A percentile compares a stretch with the other conserved stretches of the same genome.
Conservation (phyloP, 2,797 vertebrate genomes). For the Typhlichthys eigenmanni region DNA sequence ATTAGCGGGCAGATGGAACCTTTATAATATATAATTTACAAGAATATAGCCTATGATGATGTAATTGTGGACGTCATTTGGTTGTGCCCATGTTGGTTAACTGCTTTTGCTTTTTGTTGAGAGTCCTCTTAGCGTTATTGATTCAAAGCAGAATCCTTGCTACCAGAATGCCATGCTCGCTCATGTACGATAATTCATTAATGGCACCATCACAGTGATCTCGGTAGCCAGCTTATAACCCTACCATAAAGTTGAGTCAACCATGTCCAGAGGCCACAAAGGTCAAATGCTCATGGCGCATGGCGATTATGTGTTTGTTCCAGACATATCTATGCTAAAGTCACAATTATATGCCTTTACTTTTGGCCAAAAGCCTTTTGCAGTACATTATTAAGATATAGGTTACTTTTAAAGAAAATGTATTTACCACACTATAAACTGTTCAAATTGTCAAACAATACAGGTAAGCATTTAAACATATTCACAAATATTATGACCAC, state of each 20-base stretch:
- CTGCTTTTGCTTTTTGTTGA: conserved; percentile 11
- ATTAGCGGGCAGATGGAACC: conserved; percentile 33
- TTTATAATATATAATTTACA: conserved; percentile 35
- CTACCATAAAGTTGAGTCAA: conserved; percentile 44
- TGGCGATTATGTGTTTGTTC: conserved; percentile 36
- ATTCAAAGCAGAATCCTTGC: conserved; percentile 19
- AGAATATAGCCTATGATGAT: not conserved
- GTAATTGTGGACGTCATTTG: conserved; percentile 16
- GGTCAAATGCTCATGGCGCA: conserved; percentile 58
- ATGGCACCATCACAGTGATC: conserved; percentile 34
- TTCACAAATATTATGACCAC: no score
- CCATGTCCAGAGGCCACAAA: conserved; percentile 33
- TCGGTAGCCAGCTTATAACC: conserved; percentile 35
- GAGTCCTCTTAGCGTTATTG: not conserved
- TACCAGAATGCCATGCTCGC: conserved; percentile 9
- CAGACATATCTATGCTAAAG: conserved; percentile 50
- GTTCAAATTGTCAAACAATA: no score
- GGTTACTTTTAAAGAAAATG: not conserved
- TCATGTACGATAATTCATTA: conserved; percentile 51
- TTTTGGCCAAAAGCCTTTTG: no score
- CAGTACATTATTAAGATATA: no score
- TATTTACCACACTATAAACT: not conserved
- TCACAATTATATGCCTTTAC: conserved; percentile 26
- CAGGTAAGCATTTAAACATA: no score
- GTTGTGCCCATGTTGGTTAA: conserved; percentile 33